Percentiles rank a stretch among this genome's conserved stretches.
These are phyloP conservation scores for Drosophila ercepeae DNA, from an alignment of 1,140 invertebrate genomes.

Conservation along the genomic window DNA sequence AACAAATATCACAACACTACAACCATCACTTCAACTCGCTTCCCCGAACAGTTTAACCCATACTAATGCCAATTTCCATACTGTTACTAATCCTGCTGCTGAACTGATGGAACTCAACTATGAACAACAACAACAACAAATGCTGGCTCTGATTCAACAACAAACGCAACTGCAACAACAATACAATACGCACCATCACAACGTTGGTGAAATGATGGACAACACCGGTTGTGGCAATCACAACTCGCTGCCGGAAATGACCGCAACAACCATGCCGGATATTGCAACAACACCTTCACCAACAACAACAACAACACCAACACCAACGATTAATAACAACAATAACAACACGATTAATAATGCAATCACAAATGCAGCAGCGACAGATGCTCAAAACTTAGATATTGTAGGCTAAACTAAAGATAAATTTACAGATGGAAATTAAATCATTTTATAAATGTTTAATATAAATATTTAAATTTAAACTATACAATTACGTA, in stretches of 20 bases:
- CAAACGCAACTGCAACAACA: constrained; percentile 81
- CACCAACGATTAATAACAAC: constrained; percentile 54
- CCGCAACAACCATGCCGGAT: constrained; percentile 33
- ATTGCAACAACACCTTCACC: constrained; percentile 45
- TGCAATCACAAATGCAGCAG: constrained; percentile 57
- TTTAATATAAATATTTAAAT: constrained; percentile 60
- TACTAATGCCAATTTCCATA: constrained; percentile 82
- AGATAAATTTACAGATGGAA: constrained; percentile 40
- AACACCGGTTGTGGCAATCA: background rate
- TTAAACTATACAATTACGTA: constrained; percentile 40
- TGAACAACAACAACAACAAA: constrained; percentile 74
- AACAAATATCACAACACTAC: constrained; percentile 31
- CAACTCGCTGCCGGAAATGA: constrained; percentile 5
- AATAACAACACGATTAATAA: constrained; percentile 36
- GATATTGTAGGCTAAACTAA: constrained; percentile 83
- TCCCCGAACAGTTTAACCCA: constrained; percentile 66
- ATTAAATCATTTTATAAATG: constrained; percentile 68
- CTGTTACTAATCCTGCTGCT: constrained; percentile 78
- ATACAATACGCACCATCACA: constrained; percentile 65
- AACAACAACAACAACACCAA: constrained; percentile 55
- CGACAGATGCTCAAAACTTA: constrained; percentile 84
- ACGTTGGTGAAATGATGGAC: constrained; percentile 43
- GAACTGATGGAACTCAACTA: constrained; percentile 42
- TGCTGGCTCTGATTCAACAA: constrained; percentile 75
- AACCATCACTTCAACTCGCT: constrained; percentile 41